Evolutionary conservation across 1,140 invertebrate genomes (phyloP).

Genomic region (Zaprionus inermis): DNA sequence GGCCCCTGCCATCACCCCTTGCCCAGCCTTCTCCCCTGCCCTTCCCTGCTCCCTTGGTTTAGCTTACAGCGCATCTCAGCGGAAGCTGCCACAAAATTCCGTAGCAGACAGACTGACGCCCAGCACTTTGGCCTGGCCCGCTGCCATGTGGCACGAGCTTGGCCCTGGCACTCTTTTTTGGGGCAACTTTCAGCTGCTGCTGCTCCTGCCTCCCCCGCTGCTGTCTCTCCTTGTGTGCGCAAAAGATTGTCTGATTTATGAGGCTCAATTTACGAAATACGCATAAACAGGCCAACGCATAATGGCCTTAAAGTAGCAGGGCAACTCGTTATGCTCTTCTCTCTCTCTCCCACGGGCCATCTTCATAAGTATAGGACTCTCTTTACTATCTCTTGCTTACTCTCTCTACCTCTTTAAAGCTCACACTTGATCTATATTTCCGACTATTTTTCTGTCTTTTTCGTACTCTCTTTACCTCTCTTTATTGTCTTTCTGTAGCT

Average conservation of each 20-base stretch:
- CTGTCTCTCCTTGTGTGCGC: not conserved
- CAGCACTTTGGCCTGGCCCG: slow-evolving; percentile 13
- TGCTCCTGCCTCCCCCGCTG: slow-evolving; percentile 5
- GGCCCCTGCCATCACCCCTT: not conserved
- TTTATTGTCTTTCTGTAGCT: not conserved
- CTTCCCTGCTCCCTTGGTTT: not conserved
- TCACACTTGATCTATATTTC: not conserved
- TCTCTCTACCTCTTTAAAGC: not conserved
- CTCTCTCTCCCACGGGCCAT: not conserved
- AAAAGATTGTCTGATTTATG: slow-evolving; percentile 62
- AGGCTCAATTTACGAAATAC: slow-evolving; percentile 40
- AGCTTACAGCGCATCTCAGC: not conserved
- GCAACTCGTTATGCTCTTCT: not conserved
- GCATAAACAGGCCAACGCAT: slow-evolving; percentile 65
- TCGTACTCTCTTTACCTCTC: not conserved
- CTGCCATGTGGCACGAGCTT: slow-evolving; percentile 9
- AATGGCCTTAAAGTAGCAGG: slow-evolving; percentile 23
- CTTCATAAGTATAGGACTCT: not conserved
- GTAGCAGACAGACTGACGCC: slow-evolving; percentile 28
- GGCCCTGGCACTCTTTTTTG: not conserved
- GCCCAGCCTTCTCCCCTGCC: no score
- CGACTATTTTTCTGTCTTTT: not conserved
- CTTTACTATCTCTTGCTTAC: not conserved
- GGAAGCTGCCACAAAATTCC: slow-evolving; percentile 22
- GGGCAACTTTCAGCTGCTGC: slow-evolving; percentile 10